Conservation (phyloP, 2,113 vertebrate genomes). For the Zingel zingel region DNA sequence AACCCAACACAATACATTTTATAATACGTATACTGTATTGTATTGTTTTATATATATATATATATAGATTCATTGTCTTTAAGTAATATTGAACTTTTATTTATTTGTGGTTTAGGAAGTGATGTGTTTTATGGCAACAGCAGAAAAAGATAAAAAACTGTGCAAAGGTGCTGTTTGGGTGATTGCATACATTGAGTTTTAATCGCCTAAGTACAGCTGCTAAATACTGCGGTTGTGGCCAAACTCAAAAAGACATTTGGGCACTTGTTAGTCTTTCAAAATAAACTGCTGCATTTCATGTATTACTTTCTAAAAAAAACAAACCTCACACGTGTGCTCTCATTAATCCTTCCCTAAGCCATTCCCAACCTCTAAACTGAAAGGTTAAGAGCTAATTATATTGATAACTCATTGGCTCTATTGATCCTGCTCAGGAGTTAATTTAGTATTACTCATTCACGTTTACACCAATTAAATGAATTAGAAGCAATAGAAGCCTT, state of each 20-base stretch:
- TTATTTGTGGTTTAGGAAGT: too few relatives aligned
- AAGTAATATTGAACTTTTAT: too few relatives aligned
- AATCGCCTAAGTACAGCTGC: background rate
- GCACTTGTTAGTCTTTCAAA: background rate
- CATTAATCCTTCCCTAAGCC: conserved; percentile 31
- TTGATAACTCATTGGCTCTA: conserved; percentile 56
- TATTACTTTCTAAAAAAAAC: background rate
- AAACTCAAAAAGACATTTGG: background rate
- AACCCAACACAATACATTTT: too few relatives aligned
- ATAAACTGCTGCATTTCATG: background rate
- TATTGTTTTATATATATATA: too few relatives aligned
- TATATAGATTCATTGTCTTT: too few relatives aligned
- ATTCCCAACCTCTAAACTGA: conserved; percentile 28
- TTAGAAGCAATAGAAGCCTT: conserved; percentile 39
- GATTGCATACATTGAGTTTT: background rate
- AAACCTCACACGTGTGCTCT: background rate
- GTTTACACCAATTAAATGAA: conserved; percentile 66
- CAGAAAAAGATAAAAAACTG: background rate
- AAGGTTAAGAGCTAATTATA: conserved; percentile 65
- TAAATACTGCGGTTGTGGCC: background rate
- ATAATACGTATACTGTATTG: too few relatives aligned
- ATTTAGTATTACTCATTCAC: conserved; percentile 68
- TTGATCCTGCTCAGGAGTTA: conserved; percentile 67
- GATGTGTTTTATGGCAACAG: background rate
- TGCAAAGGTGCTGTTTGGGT: background rate